Base-by-base conservation (phyloP, 2,113 vertebrate genomes). In the Menidia beryllina region DNA sequence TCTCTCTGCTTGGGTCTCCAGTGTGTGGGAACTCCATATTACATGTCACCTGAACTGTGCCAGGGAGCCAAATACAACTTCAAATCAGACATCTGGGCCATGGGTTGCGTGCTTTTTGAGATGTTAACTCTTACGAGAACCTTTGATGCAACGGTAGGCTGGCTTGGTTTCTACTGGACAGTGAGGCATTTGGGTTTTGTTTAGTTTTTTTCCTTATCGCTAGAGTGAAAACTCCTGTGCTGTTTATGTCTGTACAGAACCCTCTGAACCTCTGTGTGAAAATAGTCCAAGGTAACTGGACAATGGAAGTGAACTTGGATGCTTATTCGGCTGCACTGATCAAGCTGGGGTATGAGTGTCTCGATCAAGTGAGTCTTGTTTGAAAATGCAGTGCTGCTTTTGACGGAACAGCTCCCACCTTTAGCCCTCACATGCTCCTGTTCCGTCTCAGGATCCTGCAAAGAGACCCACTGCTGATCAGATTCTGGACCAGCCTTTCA, bases 71-170 rank as follows among this genome's bases (percentile, higher is more conserved):
- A 98, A 85, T 99, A 99, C 91, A 99, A 96, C 91, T 98, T 97
- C 88, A 99, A 99, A 87, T 99, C 97, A 1, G 98, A 99, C 88
- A 98, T 99, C 85, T 99, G 98, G 98, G 97, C 98, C 49, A 95
- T 98, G 89, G 98, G 97, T 52, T 99, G 98, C 81, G 98, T 99
- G 45, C 85, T 97, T 81, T 99, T 94, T 87, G 98, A 99, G 86
- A 89, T 99, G 36, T 93, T 99, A 57, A 97, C 97, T 2, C 92
- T 99, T 57, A 99, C 95, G 74, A 95, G 96, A 90, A 99, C 98
- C 9, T 99, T 99, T 89, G 97, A 99, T 93, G 97, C 97, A 38
- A 99, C 98, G 75, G 98, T 99, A 93, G 91, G 94, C 69, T 67
- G 43, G 15, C 41, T 9, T 17, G 10, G 5, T 54, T 65, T 51